Evolutionary conservation across 2,888 invertebrate species (phyloP), one percentile per base, ranked within the genome.

Genomic region (Anthoptus insignis): DNA sequence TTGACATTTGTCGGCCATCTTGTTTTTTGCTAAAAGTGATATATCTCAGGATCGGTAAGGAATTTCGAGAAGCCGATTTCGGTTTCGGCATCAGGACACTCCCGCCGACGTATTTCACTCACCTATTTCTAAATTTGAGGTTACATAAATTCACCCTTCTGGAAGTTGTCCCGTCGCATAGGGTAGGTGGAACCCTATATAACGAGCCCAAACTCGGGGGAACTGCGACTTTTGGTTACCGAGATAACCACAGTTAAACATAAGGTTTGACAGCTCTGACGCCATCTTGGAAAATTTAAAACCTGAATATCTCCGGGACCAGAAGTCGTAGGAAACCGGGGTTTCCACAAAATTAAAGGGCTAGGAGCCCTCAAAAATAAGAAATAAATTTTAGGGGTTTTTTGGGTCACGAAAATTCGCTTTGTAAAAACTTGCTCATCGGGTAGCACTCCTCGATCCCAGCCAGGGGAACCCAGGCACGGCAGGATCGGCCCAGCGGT

Each of bases 211-310:
- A 45, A 42, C 57, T 29, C 57, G 29, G 19, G n/a, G 1, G 7
- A 7, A 45, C 45, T 57, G 29, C 45, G 57, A 13, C 19, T 11
- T 13, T 2, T 16, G 24, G 57, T 0, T 9, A 1, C 14, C 29
- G 57, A 57, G 57, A 16, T 57, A 57, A 14, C 11, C 7, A 14
- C 19, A 3, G 14, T 6, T 13, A 19, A 45, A 45, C 2, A 16
- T 11, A 8, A 13, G 16, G 6, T 42, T 42, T 45, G 45, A 57
- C 57, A 57, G 27, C 27, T 45, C 1, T 42, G 27, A 42, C 24
- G 45, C 57, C 57, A 57, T 57, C 8, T 57, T 57, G 45, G 7
- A 27, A 27, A 57, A 16, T 9, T 45, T 45, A 9, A 57, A 21
- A 42, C 19, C 27, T 2, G 13, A 7, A 8, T 57, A 57, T 27